phyloP scores from a whole-genome alignment of 2,113 vertebrate species.

The Drymodes brunneopygia region DNA sequence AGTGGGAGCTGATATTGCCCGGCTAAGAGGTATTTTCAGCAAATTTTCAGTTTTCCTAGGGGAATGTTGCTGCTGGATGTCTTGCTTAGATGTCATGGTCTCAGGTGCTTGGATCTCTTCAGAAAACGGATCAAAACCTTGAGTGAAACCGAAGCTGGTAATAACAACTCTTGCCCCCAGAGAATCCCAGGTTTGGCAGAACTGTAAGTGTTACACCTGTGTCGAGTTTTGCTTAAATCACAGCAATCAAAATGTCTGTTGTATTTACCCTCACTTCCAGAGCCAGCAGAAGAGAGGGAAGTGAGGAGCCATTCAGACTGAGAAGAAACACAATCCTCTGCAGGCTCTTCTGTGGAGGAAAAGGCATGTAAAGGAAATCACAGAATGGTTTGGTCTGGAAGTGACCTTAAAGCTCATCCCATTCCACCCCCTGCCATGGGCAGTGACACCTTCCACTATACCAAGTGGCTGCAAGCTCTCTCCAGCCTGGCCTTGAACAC shows the following conservation, averaged over 20 bases:
- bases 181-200: not conserved
- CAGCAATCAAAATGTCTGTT: not conserved
- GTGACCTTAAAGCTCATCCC: not conserved
- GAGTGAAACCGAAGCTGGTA: not conserved
- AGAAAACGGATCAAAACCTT: not conserved
- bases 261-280: not conserved
- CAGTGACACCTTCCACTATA: not conserved
- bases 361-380: not conserved
- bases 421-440: not conserved
- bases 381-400: not conserved
- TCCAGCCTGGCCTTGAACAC: not conserved
- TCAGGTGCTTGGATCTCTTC: not conserved
- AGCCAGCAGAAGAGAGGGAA: not conserved
- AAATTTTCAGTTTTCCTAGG: not conserved
- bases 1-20: not conserved
- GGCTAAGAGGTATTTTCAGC: not conserved
- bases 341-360: not conserved
- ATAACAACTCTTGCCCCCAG: not conserved
- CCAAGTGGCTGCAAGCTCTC: not conserved
- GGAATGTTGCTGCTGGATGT: not conserved
- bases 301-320: not conserved
- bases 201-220: accelerated
- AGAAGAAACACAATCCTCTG: not conserved
- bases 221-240: not conserved
- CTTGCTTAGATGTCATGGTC: not conserved